Evolutionary conservation across 1,140 invertebrate species (phyloP), one percentile per base, ranked within the genome.

Genomic region (Paracyclopina nana): DNA sequence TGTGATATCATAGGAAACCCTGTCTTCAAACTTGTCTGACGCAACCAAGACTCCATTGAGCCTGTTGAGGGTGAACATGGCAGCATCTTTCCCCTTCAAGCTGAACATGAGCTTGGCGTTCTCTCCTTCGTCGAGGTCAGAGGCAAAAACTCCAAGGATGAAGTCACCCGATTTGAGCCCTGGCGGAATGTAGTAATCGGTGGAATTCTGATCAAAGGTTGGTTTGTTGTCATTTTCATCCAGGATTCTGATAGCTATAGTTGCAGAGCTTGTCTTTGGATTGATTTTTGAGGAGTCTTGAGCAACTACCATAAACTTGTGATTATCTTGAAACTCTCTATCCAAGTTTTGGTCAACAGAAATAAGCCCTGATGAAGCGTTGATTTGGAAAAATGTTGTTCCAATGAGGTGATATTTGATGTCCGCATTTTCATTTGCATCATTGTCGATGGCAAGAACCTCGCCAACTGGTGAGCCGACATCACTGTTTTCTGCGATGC

Each of bases 141-240:
- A 65, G 0, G 85, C 85, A 63, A 77, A 78, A 0, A 80, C 79
- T 9, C 84, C 85, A 65, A 86, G 86, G 14, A 92, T 81, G 66
- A 90, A 91, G 58, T 74, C 67, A 16, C 72, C 73, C 70, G 53
- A 22, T 16, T 16, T n/a, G 16, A 48, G 14, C 3, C n/a, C 25
- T 28, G 45, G 45, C 12, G 45, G 45, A 25, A 48, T 26, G n/a
- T 26, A 48, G 25, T 28, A 48, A 11, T 48, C 45, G 4, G 45
- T 28, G 27, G 25, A 28, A 20, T 48, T 29, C 24, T 26, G 27
- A 16, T 48, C 20, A 26, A 48, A 28, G 40, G 67, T 68, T 0
- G 87, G 87, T 11, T 75, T 70, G 61, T 88, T 88, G 62, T 92
- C 87, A 63, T 92, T 92, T 55, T 80, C 74, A 64, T 92, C 86